A percentile compares a stretch with the other conserved stretches of the same genome.
These are phyloP conservation scores for Meghimatium bilineatum DNA, from an alignment of 2,888 invertebrate species.

Conservation along the genomic window DNA sequence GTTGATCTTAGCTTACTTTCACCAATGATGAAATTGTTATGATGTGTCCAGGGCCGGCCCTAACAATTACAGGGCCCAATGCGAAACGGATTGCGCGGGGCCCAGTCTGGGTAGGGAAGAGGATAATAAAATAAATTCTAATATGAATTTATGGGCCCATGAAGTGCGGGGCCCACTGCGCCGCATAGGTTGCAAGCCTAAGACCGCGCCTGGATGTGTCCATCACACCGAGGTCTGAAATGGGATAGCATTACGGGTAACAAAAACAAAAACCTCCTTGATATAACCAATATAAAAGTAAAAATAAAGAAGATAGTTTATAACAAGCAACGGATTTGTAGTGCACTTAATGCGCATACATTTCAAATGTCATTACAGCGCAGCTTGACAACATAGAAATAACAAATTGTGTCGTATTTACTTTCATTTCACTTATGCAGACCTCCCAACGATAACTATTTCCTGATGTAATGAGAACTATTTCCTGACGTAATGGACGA, in stretches of 20 bases:
- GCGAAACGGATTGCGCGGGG: too few relatives aligned
- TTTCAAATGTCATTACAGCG: not conserved
- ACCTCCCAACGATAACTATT: not conserved
- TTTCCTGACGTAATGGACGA: too few relatives aligned
- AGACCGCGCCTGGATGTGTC: too few relatives aligned
- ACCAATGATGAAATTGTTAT: too few relatives aligned
- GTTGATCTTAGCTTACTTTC: too few relatives aligned
- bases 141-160: too few relatives aligned
- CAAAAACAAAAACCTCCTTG: slow-evolving; percentile 10
- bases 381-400: not conserved
- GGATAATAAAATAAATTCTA: too few relatives aligned
- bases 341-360: not conserved
- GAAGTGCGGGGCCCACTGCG: too few relatives aligned
- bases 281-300: not conserved
- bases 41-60: too few relatives aligned
- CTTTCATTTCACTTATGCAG: not conserved
- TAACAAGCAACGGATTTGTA: not conserved
- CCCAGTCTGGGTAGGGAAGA: too few relatives aligned
- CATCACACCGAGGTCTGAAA: not conserved
- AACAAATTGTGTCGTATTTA: not conserved
- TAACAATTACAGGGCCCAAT: too few relatives aligned
- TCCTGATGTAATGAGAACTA: not conserved
- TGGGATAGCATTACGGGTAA: not conserved
- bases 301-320: not conserved
- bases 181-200: too few relatives aligned